Base-by-base conservation (phyloP, 2,113 vertebrate genomes). In the Pao palembangensis region DNA sequence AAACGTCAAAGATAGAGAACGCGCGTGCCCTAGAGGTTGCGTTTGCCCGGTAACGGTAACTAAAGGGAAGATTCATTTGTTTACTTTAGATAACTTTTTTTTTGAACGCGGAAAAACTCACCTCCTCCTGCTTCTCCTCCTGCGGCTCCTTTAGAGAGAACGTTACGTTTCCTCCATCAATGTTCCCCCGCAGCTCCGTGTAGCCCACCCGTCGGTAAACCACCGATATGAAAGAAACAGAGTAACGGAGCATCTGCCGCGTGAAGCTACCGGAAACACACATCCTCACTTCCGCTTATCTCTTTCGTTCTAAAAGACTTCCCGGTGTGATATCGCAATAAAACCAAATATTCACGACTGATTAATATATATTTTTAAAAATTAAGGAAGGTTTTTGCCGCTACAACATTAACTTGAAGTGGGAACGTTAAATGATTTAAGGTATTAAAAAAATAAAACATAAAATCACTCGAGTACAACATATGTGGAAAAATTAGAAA, bases 151-250 rank as follows among this genome's bases (percentile, higher is more conserved):
- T 41, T 52, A 59, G 19, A 38, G 8, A 31, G 15, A 51, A 57
- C 46, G 11, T 81, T 51, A 69, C 63, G 74, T 17, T 14, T 74
- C 74, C 61, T 67, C 58, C 78, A 74, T 79, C 2, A 21, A 51
- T 0, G 47, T 17, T 11, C 4, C 21, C 6, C 43, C 10, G 43
- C 1, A 49, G 53, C 53, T 41, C 44, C 31, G 34, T 2, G 16
- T 44, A 7, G 46, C 38, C 52, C 38, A 20, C 72, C n/a, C n/a
- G n/a, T n/a, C 53, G 65, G 31, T 31, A 31, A 38, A 7, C 20
- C 64, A 7, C 18, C 64, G 47, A 56, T 42, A 53, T 2, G 8
- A 34, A 18, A 38, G 14, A 38, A 17, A 44, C 21, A 49, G 18
- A 43, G 21, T 54, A 72, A 46, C 79, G 64, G 64, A 44, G 31